These are phyloP conservation scores for Donacobius atricapilla DNA, from an alignment of 2,113 vertebrate genomes.

Conservation along the genomic window DNA sequence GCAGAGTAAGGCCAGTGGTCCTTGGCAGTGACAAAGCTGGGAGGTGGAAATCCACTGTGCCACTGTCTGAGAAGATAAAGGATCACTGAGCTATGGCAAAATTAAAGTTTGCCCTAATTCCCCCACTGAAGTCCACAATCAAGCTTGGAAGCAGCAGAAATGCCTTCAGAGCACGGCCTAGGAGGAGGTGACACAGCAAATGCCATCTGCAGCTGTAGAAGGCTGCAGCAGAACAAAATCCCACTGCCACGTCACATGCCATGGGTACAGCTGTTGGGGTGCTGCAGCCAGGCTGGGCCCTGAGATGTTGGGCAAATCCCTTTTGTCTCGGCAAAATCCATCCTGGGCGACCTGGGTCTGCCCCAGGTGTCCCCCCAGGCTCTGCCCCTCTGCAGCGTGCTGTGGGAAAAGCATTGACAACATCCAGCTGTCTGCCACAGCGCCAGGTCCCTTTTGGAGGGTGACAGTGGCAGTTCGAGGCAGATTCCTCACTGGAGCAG, in stretches of 20 bases:
- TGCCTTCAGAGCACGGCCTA: not conserved
- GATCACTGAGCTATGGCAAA: not conserved
- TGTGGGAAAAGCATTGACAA: rapidly evolving
- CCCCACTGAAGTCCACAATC: not conserved
- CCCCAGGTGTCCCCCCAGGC: not conserved
- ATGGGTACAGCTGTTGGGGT: too few relatives aligned
- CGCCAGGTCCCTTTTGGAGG: not conserved
- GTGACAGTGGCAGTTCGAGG: not conserved
- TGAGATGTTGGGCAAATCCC: not conserved
- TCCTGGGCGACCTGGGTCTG: not conserved
- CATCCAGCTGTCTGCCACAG: not conserved
- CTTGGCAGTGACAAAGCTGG: not conserved
- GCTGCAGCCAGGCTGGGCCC: not conserved
- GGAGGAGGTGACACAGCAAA: not conserved
- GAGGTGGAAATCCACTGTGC: not conserved
- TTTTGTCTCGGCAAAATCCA: not conserved
- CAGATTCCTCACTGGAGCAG: not conserved
- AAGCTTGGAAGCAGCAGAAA: not conserved
- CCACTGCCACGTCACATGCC: not conserved
- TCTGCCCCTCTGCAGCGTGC: not conserved
- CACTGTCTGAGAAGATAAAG: not conserved
- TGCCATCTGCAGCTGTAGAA: not conserved
- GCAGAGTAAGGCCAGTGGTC: not conserved
- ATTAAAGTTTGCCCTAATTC: not conserved
- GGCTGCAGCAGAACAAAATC: not conserved